A percentile compares a stretch with the other conserved stretches of the same genome.
These are phyloP conservation scores for Acanthosepion pharaonis DNA, from an alignment of 2,888 invertebrate genomes.

Conservation along the genomic window DNA sequence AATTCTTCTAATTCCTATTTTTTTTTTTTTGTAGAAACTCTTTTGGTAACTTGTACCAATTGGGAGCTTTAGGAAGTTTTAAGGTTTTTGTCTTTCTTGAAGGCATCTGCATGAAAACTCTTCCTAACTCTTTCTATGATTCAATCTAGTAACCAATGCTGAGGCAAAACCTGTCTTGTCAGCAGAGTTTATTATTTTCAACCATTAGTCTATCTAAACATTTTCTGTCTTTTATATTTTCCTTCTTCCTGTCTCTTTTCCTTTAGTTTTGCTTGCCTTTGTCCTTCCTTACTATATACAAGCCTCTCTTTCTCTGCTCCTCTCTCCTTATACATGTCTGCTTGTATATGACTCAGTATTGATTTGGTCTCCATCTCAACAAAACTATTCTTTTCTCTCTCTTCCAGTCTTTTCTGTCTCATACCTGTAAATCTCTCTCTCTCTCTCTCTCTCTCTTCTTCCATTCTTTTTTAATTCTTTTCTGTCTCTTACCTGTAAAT, in stretches of 20 bases:
- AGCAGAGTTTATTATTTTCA: background rate
- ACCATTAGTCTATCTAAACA: background rate
- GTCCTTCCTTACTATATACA: background rate
- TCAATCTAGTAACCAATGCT: background rate
- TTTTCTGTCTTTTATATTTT: background rate
- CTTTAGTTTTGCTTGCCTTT: too few relatives aligned
- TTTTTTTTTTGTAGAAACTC: background rate
- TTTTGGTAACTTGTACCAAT: background rate
- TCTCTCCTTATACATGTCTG: background rate
- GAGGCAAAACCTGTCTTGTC: background rate
- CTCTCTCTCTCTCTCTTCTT: too few relatives aligned
- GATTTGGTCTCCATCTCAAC: conserved; percentile 4
- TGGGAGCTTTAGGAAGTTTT: background rate
- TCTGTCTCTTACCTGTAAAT: too few relatives aligned
- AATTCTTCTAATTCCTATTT: background rate
- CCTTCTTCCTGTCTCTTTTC: too few relatives aligned
- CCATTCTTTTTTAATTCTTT: too few relatives aligned
- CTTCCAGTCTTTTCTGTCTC: too few relatives aligned
- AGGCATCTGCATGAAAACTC: background rate
- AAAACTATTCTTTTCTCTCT: background rate
- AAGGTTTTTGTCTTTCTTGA: background rate
- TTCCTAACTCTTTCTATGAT: background rate
- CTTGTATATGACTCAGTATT: background rate
- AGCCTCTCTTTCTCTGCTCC: background rate
- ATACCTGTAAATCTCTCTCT: too few relatives aligned